Percentiles rank a stretch among this genome's conserved stretches.
Evolutionary conservation across 1,140 invertebrate species (phyloP).

Genomic region (Lerema accius): DNA sequence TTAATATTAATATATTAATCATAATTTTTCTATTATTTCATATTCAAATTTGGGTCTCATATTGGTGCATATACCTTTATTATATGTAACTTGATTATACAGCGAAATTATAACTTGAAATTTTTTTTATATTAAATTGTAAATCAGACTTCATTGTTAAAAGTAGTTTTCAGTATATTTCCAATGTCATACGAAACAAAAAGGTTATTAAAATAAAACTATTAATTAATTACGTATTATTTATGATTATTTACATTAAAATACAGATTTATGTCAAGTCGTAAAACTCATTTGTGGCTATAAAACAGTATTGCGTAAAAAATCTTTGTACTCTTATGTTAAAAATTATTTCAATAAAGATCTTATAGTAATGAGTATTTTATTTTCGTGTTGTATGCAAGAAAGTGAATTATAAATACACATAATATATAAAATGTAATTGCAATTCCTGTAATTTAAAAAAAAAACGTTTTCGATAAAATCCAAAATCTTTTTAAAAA

Average conservation of each 20-base stretch:
- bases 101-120: no score
- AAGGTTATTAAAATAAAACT: conserved; percentile 32
- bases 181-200: conserved; percentile 7
- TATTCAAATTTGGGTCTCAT: conserved; percentile 1
- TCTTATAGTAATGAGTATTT: conserved; percentile 39
- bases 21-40: background rate
- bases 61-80: conserved; percentile 3
- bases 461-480: no score
- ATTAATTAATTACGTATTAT: conserved; percentile 33
- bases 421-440: no score
- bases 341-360: no score
- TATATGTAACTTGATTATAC: background rate
- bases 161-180: no score
- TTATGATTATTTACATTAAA: conserved; percentile 33
- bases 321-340: no score
- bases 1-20: conserved; percentile 9
- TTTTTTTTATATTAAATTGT: no score
- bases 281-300: conserved; percentile 5
- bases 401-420: no score
- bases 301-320: background rate
- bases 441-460: no score
- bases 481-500: no score
- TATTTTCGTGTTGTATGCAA: conserved; percentile 12
- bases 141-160: no score
- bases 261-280: conserved; percentile 31